Conservation (phyloP, 1,140 invertebrate genomes). For the Tetramorium parvispinum region DNA sequence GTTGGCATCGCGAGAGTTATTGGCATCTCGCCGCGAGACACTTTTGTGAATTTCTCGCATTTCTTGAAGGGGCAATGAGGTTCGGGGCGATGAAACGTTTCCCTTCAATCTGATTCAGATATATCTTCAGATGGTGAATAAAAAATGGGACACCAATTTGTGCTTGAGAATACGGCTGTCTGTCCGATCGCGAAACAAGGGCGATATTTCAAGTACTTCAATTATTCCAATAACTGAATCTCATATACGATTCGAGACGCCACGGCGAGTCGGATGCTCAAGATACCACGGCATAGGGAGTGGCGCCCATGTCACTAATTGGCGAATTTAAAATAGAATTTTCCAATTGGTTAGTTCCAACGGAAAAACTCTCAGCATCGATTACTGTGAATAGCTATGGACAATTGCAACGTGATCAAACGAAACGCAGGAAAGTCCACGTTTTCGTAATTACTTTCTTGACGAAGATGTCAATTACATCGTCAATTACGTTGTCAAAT, state of each 20-base stretch:
- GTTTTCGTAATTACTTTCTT: not conserved
- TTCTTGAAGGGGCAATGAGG: not conserved
- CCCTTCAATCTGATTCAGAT: not conserved
- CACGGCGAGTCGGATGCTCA: not conserved
- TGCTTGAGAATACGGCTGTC: not conserved
- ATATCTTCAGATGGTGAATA: not conserved
- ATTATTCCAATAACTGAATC: slow-evolving; percentile 2
- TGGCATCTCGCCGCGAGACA: not conserved
- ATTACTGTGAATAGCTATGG: no score
- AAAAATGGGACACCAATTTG: not conserved
- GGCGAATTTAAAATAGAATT: no score
- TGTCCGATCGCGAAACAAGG: not conserved
- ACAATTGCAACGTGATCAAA: no score
- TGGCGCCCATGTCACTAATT: no score
- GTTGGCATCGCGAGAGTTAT: not conserved
- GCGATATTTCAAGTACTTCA: slow-evolving; percentile 8
- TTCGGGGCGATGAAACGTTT: not conserved
- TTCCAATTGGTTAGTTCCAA: no score
- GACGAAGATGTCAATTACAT: not conserved
- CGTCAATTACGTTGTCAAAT: not conserved
- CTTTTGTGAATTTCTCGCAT: slow-evolving; percentile 5
- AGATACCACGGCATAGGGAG: not conserved
- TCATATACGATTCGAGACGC: not conserved
- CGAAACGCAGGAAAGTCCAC: not conserved
- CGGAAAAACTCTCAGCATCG: no score